Evolutionary conservation across 2,113 vertebrate genomes (phyloP).

Genomic region (Cyanoramphus novaezelandiae): DNA sequence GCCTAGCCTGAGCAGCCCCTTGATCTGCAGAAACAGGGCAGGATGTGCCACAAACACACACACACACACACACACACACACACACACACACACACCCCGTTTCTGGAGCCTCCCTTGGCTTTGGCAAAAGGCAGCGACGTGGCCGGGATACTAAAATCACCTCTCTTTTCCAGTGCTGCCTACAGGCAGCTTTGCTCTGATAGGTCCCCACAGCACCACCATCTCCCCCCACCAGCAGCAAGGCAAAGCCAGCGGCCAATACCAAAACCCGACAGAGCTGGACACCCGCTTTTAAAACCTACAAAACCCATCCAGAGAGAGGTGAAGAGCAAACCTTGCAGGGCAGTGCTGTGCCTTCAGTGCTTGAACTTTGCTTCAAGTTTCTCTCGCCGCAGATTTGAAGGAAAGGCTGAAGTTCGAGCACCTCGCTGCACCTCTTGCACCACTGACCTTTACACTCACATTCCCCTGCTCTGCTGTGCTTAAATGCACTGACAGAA

Average conservation of each 20-base stretch:
- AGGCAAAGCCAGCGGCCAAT: not conserved
- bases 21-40: not conserved
- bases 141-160: not conserved
- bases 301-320: not conserved
- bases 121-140: not conserved
- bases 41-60: no score
- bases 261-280: not conserved
- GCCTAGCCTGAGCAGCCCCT: not conserved
- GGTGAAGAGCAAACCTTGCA: not conserved
- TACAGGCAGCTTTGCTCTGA: not conserved
- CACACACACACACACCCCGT: no score
- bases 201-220: not conserved
- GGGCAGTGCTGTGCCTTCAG: not conserved
- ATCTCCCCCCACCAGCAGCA: not conserved
- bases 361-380: not conserved
- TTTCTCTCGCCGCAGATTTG: not conserved
- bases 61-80: no score
- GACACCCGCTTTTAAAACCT: not conserved
- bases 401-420: slow-evolving; percentile 5
- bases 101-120: not conserved
- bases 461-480: accelerated
- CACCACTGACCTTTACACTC: slow-evolving; percentile 23
- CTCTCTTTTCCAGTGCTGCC: accelerated
- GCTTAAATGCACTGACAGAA: not conserved
- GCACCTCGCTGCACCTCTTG: accelerated